Percentiles rank a stretch among this genome's conserved stretches.
Evolutionary conservation across 2,113 vertebrate genomes (phyloP).

Genomic region (Corythoichthys intestinalis): DNA sequence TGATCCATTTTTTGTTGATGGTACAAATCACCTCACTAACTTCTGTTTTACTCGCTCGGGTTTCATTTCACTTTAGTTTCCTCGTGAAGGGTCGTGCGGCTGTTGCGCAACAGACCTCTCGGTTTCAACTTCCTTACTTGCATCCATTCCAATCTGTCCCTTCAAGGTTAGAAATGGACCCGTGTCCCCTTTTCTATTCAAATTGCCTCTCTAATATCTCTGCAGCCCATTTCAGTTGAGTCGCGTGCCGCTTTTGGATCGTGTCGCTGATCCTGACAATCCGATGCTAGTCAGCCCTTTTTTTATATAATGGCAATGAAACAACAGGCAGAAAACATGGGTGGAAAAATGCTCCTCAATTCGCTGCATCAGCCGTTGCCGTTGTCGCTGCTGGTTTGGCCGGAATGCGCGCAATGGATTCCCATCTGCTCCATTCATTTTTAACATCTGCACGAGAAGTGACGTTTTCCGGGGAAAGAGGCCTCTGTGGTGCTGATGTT

Average conservation of each 20-base stretch:
- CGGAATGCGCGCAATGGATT: not conserved
- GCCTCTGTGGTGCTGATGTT: not conserved
- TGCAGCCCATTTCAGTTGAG: not conserved
- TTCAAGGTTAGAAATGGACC: not conserved
- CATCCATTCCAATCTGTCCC: not conserved
- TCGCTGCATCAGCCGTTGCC: conserved; percentile 32
- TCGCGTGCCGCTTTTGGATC: conserved; percentile 2
- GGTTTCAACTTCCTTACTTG: conserved; percentile 3
- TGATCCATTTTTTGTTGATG: conserved; percentile 13
- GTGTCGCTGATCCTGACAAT: not conserved
- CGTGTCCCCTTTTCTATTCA: not conserved
- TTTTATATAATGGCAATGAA: conserved; percentile 11
- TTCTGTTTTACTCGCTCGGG: conserved; percentile 22
- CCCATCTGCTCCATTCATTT: conserved; percentile 42
- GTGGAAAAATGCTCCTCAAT: conserved; percentile 49
- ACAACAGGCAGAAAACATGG: conserved; percentile 17
- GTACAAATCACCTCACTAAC: not conserved
- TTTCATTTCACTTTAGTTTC: conserved; percentile 25
- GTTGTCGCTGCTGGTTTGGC: conserved; percentile 22
- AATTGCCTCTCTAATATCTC: not conserved
- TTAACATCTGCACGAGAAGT: conserved; percentile 9
- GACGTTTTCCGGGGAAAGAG: not conserved
- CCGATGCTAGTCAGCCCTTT: conserved; percentile 14
- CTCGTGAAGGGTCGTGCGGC: not conserved
- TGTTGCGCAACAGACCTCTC: not conserved